A percentile compares a stretch with the other conserved stretches of the same genome.
Conservation (phyloP, 2,888 invertebrate species). For the Ametastegia equiseti region DNA sequence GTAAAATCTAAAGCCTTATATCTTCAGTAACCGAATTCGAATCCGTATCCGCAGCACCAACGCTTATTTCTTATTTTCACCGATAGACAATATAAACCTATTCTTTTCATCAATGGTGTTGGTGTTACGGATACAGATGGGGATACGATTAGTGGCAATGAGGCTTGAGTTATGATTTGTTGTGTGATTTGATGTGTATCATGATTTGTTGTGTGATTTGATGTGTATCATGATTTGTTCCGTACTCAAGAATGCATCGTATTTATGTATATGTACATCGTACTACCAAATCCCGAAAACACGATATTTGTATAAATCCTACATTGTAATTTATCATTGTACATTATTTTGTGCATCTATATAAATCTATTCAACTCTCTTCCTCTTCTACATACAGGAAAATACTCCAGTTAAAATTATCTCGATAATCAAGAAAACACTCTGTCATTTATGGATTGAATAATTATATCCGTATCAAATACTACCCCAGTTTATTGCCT, state of each 20-base stretch:
- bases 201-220: neutral
- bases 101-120: no score
- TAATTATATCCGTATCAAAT: no score
- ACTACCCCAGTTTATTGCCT: no score
- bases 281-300: neutral
- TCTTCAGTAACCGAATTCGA: no score
- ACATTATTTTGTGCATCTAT: neutral
- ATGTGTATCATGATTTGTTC: constrained; percentile 6
- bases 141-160: no score
- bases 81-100: no score
- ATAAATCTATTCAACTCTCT: neutral
- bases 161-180: no score
- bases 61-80: no score
- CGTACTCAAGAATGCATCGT: constrained; percentile 1
- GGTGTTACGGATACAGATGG: no score
- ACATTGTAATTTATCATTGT: constrained; percentile 37
- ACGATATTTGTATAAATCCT: constrained; percentile 36
- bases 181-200: constrained; percentile 12
- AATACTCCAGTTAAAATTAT: constrained; percentile 43
- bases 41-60: no score
- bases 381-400: neutral
- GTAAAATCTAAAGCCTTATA: constrained; percentile 4
- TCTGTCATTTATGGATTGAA: neutral
- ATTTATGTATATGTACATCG: constrained; percentile 28
- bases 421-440: neutral